These are phyloP conservation scores for Sebastes fasciatus DNA, from an alignment of 2,113 vertebrate species.

Conservation along the genomic window DNA sequence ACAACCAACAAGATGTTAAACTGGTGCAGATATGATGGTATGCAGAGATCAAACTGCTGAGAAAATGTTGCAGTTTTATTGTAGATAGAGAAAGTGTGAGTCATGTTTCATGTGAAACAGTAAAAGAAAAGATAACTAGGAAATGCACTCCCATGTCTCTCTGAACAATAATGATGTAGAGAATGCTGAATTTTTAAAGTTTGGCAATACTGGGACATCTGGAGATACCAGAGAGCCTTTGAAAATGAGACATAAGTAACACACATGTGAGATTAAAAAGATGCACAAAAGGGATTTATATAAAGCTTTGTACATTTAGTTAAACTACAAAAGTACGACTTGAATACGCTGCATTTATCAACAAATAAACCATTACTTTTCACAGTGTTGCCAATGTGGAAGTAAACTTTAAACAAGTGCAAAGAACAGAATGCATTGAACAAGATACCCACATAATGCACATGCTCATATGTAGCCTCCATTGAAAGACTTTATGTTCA, in stretches of 20 bases:
- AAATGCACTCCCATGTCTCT: neutral
- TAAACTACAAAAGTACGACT: neutral
- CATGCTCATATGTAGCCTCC: too few relatives aligned
- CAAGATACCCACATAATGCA: too few relatives aligned
- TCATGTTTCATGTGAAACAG: conserved; percentile 2
- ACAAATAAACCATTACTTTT: neutral
- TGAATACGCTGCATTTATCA: neutral
- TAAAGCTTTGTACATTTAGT: neutral
- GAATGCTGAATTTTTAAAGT: conserved; percentile 7
- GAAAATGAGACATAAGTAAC: neutral
- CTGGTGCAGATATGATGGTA: conserved; percentile 1
- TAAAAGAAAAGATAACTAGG: neutral
- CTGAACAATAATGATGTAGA: neutral
- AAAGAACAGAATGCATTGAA: neutral
- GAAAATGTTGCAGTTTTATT: neutral
- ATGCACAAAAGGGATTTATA: neutral
- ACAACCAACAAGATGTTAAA: conserved; percentile 32
- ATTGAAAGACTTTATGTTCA: neutral
- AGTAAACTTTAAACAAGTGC: too few relatives aligned
- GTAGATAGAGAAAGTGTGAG: neutral
- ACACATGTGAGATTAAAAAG: neutral
- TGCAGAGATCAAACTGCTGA: neutral
- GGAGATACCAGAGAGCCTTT: neutral
- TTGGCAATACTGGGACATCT: neutral
- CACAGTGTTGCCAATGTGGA: neutral